Conservation (phyloP, 2,113 vertebrate genomes). For the Poeciliopsis turrubarensis region DNA sequence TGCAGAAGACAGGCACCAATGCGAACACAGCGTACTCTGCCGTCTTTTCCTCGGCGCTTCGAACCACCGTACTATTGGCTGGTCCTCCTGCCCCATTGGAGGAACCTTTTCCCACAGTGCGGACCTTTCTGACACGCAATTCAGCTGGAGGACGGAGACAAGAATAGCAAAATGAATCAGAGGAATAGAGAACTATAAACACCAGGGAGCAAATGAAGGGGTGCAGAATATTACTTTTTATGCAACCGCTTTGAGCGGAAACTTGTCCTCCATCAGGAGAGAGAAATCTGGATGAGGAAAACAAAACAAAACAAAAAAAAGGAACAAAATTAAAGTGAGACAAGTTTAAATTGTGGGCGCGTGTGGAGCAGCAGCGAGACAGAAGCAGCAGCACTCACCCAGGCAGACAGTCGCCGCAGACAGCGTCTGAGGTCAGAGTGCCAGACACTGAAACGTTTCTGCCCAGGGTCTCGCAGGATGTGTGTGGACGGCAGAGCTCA, state of each 20-base stretch:
- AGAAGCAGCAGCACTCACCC: slow-evolving; percentile 76
- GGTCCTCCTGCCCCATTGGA: slow-evolving; percentile 33
- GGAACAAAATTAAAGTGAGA: slow-evolving; percentile 12
- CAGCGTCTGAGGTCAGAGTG: slow-evolving; percentile 69
- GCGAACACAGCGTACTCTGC: slow-evolving; percentile 89
- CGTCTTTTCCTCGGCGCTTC: slow-evolving; percentile 79
- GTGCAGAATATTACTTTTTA: slow-evolving; percentile 54
- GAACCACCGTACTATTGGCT: slow-evolving; percentile 78
- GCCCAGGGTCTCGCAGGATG: slow-evolving; percentile 75
- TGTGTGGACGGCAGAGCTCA: slow-evolving; percentile 78
- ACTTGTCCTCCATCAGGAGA: slow-evolving; percentile 15
- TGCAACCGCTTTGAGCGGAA: slow-evolving; percentile 52
- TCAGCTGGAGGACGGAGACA: background rate
- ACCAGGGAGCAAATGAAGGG: background rate
- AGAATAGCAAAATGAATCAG: background rate
- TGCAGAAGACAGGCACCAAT: slow-evolving; percentile 92
- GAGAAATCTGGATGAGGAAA: slow-evolving; percentile 55
- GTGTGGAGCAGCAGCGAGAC: slow-evolving; percentile 7
- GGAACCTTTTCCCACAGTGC: slow-evolving; percentile 66
- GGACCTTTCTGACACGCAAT: slow-evolving; percentile 47
- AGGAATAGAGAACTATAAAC: background rate
- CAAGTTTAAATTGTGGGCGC: background rate
- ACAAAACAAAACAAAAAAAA: background rate
- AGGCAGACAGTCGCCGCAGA: slow-evolving; percentile 85
- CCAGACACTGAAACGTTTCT: slow-evolving; percentile 73